Base-by-base conservation (phyloP, 2,113 vertebrate species). In the Erythrolamprus reginae region DNA sequence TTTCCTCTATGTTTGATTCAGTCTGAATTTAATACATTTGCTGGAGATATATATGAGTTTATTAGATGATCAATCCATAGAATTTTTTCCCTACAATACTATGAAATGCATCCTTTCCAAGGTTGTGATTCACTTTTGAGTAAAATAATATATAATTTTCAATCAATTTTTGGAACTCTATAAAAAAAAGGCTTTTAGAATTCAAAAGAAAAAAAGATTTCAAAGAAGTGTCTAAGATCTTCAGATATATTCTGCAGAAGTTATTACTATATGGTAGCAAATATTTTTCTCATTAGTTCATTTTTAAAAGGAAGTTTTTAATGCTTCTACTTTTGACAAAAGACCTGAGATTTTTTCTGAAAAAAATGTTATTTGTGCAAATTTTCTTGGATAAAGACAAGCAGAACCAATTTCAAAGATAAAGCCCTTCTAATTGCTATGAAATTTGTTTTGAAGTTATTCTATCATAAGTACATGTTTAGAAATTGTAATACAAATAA, bases 101-200 rank as follows among this genome's bases (percentile, higher is more conserved):
- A 28, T 2, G 8, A 9, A 77, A 53, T 42, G 86, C 5, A 15
- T 83, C 55, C 3, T 3, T 4, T 90, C 7, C 4, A 23, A 92
- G 91, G 1, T 33, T 53, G 61, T 3, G 1, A 26, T 0, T 88
- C n/a, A 82, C 26, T 24, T 23, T 58, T 89, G 88, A 13, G 48
- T 87, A 94, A 93, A 93, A 86, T 38, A 89, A 3, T 55, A 17
- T 23, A 65, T 88, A 12, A 2, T 17, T 90, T 45, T 53, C 38
- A n/a, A 85, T 92, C 89, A 91, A 87, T 89, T 92, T 89, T 87
- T 92, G 84, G 84, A 58, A 83, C 84, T 89, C 82, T 42, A 21
- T 58, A 47, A 28, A 86, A 92, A 92, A 77, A 3, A 89, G 56
- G 45, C 77, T 83, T 92, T 45, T 42, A 58, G 48, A 88, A 33